Conservation (phyloP, 2,888 invertebrate species). For the Dorcus hopei region DNA sequence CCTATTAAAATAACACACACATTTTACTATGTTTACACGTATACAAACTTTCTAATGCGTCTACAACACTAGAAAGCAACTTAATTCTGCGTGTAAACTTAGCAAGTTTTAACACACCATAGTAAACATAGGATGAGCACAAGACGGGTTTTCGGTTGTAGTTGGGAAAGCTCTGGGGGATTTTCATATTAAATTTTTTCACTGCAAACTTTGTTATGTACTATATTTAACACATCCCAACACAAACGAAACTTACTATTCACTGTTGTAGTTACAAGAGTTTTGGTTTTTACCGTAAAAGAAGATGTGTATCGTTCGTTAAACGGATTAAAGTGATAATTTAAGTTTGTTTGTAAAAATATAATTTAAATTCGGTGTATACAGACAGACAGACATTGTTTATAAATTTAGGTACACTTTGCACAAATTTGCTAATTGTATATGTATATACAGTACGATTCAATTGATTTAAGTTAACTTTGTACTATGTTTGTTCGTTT, state of each 20-base stretch:
- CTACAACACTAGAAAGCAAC: conserved; percentile 9
- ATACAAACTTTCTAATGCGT: background rate
- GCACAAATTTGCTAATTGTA: too few species aligned
- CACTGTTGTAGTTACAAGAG: background rate
- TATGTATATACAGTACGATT: too few species aligned
- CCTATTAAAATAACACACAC: conserved; percentile 41
- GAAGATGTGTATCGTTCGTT: too few species aligned
- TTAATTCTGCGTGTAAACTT: conserved; percentile 28
- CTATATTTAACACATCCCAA: conserved; percentile 9
- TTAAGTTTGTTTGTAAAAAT: conserved; percentile 14
- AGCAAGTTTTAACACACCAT: conserved; percentile 15
- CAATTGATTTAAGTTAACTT: too few species aligned
- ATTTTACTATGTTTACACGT: conserved; percentile 34
- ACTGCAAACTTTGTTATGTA: conserved; percentile 25
- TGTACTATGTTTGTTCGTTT: conserved; percentile 25
- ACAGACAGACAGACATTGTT: conserved; percentile 1
- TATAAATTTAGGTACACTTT: background rate
- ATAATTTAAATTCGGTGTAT: conserved; percentile 11
- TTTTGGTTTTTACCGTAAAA: too few species aligned
- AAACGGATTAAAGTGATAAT: too few species aligned
- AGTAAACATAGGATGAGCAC: background rate
- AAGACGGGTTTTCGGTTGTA: background rate
- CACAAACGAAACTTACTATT: conserved; percentile 14
- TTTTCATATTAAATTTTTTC: conserved; percentile 19
- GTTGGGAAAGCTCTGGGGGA: conserved; percentile 27